Percentiles rank a stretch among this genome's conserved stretches.
Evolutionary conservation across 1,140 invertebrate genomes (phyloP).

Genomic region (Drosophila paulistorum): DNA sequence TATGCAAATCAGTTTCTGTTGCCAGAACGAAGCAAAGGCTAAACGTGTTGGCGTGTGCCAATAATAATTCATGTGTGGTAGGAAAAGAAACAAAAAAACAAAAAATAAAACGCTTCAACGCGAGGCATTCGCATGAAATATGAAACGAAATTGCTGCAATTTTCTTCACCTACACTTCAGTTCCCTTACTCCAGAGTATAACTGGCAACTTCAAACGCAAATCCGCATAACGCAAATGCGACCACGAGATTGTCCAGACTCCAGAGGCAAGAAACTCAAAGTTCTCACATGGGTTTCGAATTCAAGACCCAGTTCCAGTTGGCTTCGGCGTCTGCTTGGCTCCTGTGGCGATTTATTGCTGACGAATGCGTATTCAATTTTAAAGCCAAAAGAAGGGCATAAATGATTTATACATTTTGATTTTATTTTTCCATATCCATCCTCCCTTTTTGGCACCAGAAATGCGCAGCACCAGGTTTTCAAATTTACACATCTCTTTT

Average conservation of each 20-base stretch:
- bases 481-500: constrained; percentile 29
- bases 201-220: constrained; percentile 42
- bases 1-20: constrained; percentile 64
- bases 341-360: constrained; percentile 69
- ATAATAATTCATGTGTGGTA: constrained; percentile 67
- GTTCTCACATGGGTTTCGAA: constrained; percentile 23
- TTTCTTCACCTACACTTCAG: constrained; percentile 29
- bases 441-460: constrained; percentile 4
- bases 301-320: constrained; percentile 19
- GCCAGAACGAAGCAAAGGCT: constrained; percentile 32
- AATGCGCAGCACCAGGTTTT: constrained; percentile 10
- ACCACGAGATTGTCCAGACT: constrained; percentile 35
- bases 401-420: constrained; percentile 80
- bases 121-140: constrained; percentile 67
- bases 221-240: constrained; percentile 64
- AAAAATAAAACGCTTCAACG: constrained; percentile 27
- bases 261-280: constrained; percentile 6
- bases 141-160: constrained; percentile 77
- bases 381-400: constrained; percentile 51
- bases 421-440: constrained; percentile 63
- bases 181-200: neutral
- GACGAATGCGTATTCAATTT: constrained; percentile 81
- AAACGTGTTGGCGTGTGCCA: constrained; percentile 43
- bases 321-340: constrained; percentile 22
- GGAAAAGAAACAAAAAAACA: constrained; percentile 12